phyloP scores from a whole-genome alignment of 1,140 invertebrate genomes.

The Medauroidea extradentata region DNA sequence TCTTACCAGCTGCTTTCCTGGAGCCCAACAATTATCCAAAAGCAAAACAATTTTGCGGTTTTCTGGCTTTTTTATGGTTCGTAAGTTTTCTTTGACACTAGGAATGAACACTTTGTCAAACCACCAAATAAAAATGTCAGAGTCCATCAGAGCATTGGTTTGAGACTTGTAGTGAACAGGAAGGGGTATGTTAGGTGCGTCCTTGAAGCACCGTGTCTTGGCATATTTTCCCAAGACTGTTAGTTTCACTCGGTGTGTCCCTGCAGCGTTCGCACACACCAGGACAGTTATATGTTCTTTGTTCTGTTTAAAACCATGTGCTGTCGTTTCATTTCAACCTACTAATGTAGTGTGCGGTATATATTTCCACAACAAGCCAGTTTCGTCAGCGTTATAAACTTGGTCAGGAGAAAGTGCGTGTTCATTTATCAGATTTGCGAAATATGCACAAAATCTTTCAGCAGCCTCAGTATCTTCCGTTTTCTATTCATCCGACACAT shows the following conservation, averaged over 20 bases:
- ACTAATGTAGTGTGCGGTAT: no score
- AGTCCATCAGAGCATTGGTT: constrained; percentile 26
- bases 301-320: constrained; percentile 19
- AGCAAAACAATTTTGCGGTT: constrained; percentile 32
- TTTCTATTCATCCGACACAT: no score
- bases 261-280: constrained; percentile 26
- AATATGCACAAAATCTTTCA: no score
- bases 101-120: constrained; percentile 17
- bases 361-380: no score
- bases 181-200: constrained; percentile 12
- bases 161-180: constrained; percentile 20
- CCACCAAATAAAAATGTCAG: constrained; percentile 22
- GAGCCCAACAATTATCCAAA: constrained; percentile 35
- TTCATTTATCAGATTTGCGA: no score
- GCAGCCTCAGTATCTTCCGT: no score
- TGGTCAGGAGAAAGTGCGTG: no score
- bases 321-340: no score
- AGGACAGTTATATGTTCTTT: constrained; percentile 38
- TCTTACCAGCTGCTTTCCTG: constrained; percentile 3
- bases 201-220: constrained; percentile 26
- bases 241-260: constrained; percentile 24
- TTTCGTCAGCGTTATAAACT: no score
- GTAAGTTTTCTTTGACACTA: constrained; percentile 8
- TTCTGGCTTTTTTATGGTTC: constrained; percentile 8
- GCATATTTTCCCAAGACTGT: no score